Evolutionary conservation across 2,113 vertebrate species (phyloP).

Genomic region (Artemisiospiza belli): DNA sequence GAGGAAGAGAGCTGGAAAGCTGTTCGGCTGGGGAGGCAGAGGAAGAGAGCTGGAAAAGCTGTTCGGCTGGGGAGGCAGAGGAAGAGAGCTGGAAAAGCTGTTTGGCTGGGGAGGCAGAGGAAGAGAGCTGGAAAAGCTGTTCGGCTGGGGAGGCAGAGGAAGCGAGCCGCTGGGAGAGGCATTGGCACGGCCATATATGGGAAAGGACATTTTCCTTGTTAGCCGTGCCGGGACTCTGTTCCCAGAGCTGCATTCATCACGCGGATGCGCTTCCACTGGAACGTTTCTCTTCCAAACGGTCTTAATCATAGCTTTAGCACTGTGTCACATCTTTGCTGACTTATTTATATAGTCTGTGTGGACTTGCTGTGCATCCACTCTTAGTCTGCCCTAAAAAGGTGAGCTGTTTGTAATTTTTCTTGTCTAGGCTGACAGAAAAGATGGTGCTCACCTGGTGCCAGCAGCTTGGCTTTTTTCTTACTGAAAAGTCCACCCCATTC

Average conservation of each 20-base stretch:
- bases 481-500: neutral
- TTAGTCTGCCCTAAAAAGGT: constrained; percentile 65
- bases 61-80: too few relatives aligned
- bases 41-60: neutral
- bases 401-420: constrained; percentile 35
- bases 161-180: neutral
- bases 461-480: neutral
- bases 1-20: too few relatives aligned
- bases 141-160: neutral
- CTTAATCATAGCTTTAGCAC: constrained; percentile 61
- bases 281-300: constrained; percentile 29
- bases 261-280: constrained; percentile 20
- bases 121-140: neutral
- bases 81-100: too few relatives aligned
- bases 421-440: neutral
- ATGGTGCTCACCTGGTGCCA: neutral
- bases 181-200: constrained; percentile 41
- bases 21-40: too few relatives aligned
- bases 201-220: constrained; percentile 36
- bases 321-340: constrained; percentile 57
- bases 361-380: neutral
- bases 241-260: constrained; percentile 22
- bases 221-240: neutral
- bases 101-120: neutral
- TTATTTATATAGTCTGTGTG: constrained; percentile 31